A percentile compares a stretch with the other conserved stretches of the same genome.
phyloP scores from a whole-genome alignment of 37 sponge, comb jelly and placozoan genomes.

The Agelas oroides region DNA sequence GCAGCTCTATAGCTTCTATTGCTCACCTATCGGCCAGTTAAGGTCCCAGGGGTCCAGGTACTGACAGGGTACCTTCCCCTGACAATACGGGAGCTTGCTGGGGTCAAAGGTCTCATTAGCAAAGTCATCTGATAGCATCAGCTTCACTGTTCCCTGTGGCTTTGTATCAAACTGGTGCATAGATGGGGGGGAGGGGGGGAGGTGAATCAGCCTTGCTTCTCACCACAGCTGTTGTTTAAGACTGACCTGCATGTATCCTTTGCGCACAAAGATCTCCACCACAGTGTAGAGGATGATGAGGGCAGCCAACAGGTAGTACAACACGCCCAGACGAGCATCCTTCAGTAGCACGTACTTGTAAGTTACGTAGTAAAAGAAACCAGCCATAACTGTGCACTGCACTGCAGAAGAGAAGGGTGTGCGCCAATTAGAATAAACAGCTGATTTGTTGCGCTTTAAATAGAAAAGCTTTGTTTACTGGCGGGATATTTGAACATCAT shows the following conservation, averaged over 20 bases:
- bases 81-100: conserved; percentile 52
- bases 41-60: conserved; percentile 80
- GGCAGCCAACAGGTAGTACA: conserved; percentile 70
- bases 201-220: no score
- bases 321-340: conserved; percentile 79
- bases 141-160: conserved; percentile 77
- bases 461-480: not conserved
- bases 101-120: conserved; percentile 4
- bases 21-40: conserved; percentile 74
- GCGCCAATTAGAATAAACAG: no score
- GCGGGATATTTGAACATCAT: conserved; percentile 16
- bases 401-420: no score
- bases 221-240: no score
- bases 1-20: no score
- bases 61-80: conserved; percentile 58
- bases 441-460: conserved; percentile 20
- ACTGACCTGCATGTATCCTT: conserved; percentile 79
- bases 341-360: conserved; percentile 81
- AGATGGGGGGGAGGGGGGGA: not conserved
- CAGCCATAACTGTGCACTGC: not conserved
- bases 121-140: conserved; percentile 66
- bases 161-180: conserved; percentile 71
- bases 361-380: conserved; percentile 72
- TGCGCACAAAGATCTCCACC: conserved; percentile 68
- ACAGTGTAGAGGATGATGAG: conserved; percentile 72